Base-by-base conservation (phyloP, 1,140 invertebrate genomes). In the Thaumatotibia leucotreta region DNA sequence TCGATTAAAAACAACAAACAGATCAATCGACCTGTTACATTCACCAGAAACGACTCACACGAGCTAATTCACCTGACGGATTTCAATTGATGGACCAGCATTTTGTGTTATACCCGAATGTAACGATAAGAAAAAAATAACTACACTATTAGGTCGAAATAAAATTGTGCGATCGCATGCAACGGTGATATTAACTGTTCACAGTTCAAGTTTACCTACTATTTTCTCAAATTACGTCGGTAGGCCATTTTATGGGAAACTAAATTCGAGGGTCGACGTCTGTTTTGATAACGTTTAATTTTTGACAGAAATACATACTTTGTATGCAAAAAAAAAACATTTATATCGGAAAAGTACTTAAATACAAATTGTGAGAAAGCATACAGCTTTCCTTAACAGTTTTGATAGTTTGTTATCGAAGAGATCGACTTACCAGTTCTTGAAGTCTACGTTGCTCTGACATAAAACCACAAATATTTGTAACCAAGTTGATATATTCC, bases 1-100 rank as follows among this genome's bases (percentile, higher is more conserved):
- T 82, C 79, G 78, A 84, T 84, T 88, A 87, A 88, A 88, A 88
- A 90, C 86, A 89, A 89, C 84, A 89, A 88, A 89, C 87, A 89
- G 83, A 89, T 87, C 83, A 86, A 87, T 88, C 81, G 82, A 84
- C 81, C 79, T 86, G 80, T 79, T 77, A 79, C 76, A 75, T 75
- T 78, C 80, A 77, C 24, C 83, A 79, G 80, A 74, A 79, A 81
- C 74, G 74, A 76, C 77, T 74, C 73, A 73, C 8, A 32, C 69
- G 63, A 73, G 72, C 77, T 45, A 67, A 66, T 77, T 79, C 64
- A 74, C 66, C 74, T 69, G 39, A 69, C 66, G 61, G 68, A 75
- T 72, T 66, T 62, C 61, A 71, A 76, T 64, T 64, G 69, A 71
- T 74, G 75, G 69, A 79, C 67, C 72, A 80, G 65, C 67, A 77